Evolutionary conservation across 2,888 invertebrate genomes (phyloP).

Genomic region (Octodonta nipae): DNA sequence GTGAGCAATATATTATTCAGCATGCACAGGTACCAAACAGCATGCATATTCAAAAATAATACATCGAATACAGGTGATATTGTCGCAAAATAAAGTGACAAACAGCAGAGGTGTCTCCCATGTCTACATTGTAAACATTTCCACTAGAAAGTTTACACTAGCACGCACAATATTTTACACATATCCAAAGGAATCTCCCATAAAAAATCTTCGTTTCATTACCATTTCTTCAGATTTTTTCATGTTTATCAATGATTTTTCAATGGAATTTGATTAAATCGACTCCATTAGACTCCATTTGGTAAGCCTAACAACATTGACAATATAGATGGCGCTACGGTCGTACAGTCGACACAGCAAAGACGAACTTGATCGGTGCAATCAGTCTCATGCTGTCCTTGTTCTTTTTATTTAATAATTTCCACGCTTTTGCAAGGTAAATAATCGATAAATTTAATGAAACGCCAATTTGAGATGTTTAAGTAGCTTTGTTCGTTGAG

Average conservation of each 20-base stretch:
- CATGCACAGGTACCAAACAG: slow-evolving; percentile 14
- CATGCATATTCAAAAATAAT: slow-evolving; percentile 14
- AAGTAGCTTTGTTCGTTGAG: too few species aligned
- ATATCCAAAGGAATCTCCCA: slow-evolving; percentile 24
- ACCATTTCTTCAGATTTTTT: slow-evolving; percentile 38
- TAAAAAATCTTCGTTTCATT: slow-evolving; percentile 26
- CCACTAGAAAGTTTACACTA: slow-evolving; percentile 29
- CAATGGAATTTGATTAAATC: slow-evolving; percentile 50
- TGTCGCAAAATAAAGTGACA: slow-evolving; percentile 31
- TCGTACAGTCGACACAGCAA: slow-evolving; percentile 40
- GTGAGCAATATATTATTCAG: slow-evolving; percentile 8
- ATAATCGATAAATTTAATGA: slow-evolving; percentile 9
- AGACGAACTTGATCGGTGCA: too few species aligned
- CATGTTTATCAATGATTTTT: slow-evolving; percentile 39
- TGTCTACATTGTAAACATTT: slow-evolving; percentile 40
- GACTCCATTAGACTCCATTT: slow-evolving; percentile 51
- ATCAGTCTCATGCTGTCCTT: slow-evolving; percentile 4
- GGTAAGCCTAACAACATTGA: slow-evolving; percentile 60
- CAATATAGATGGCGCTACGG: slow-evolving; percentile 67
- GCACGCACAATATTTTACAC: slow-evolving; percentile 28
- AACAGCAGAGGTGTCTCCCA: slow-evolving; percentile 39
- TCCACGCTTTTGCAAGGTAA: slow-evolving; percentile 6
- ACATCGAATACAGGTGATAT: slow-evolving; percentile 19
- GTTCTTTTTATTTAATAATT: slow-evolving; percentile 8
- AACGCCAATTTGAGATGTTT: not conserved